Conservation (phyloP, 2,797 vertebrate genomes). For the Hylomyscus alleni region DNA sequence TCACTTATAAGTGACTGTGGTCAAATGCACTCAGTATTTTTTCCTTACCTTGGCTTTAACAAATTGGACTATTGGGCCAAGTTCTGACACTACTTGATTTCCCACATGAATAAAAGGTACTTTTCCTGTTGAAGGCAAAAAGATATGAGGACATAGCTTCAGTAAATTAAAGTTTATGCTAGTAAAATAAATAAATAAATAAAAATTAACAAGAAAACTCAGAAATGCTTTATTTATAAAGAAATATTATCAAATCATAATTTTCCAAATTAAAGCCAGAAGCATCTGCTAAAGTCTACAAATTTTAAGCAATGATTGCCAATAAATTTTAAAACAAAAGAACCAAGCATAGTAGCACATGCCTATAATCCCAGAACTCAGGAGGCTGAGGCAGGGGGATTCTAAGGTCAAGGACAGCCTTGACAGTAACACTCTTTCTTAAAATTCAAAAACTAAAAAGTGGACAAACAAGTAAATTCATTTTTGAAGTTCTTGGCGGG, state of each 20-base stretch:
- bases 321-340: slow-evolving; percentile 63
- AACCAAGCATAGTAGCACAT: neutral
- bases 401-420: neutral
- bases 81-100: slow-evolving; percentile 97
- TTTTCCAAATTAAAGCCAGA: slow-evolving; percentile 65
- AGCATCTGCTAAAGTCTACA: slow-evolving; percentile 22
- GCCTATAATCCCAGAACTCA: neutral
- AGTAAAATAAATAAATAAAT: slow-evolving; percentile 47
- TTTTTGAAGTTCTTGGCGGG: neutral
- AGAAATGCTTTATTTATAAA: slow-evolving; percentile 53
- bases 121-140: slow-evolving; percentile 91
- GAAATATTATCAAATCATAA: slow-evolving; percentile 66
- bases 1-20: slow-evolving; percentile 80
- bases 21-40: slow-evolving; percentile 79
- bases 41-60: slow-evolving; percentile 94
- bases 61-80: slow-evolving; percentile 95
- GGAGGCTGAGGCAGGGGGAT: neutral
- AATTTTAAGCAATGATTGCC: slow-evolving; percentile 51
- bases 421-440: neutral
- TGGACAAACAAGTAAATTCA: neutral
- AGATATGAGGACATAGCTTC: slow-evolving; percentile 66
- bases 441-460: neutral
- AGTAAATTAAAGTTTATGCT: slow-evolving; percentile 75
- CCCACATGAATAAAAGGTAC: slow-evolving; percentile 97
- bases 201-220: slow-evolving; percentile 65